Evolutionary conservation across 1,140 invertebrate genomes (phyloP).

Genomic region (Euborellia annulipes): DNA sequence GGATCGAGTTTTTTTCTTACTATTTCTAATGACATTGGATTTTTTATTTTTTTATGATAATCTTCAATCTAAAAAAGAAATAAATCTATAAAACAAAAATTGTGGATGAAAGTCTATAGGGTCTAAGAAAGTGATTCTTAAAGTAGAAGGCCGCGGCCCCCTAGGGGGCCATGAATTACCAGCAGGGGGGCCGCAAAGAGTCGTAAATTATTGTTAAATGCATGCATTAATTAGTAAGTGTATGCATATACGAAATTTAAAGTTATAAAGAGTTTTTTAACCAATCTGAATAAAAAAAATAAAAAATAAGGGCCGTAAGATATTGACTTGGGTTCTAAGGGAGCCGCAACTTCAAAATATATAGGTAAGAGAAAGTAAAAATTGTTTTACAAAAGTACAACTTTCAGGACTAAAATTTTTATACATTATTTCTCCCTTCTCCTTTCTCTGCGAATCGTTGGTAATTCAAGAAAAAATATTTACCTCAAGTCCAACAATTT

Average conservation of each 20-base stretch:
- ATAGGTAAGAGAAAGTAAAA: conserved; percentile 24
- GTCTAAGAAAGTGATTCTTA: conserved; percentile 1
- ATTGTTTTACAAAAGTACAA: conserved; percentile 3
- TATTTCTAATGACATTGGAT: conserved; percentile 69
- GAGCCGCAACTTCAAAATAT: background rate
- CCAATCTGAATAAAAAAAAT: background rate
- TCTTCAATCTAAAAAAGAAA: conserved; percentile 43
- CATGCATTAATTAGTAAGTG: too few species aligned
- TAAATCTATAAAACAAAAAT: conserved; percentile 1
- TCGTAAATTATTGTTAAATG: conserved; percentile 1
- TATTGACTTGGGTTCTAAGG: background rate
- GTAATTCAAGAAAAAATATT: conserved; percentile 19
- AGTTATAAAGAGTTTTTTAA: too few species aligned
- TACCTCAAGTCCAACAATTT: conserved; percentile 60
- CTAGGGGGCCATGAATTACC: background rate
- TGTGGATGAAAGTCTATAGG: too few species aligned
- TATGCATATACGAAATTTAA: too few species aligned
- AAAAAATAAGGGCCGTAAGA: background rate
- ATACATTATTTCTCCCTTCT: background rate
- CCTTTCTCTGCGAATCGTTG: background rate
- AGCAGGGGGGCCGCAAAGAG: background rate
- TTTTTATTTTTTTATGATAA: conserved; percentile 58
- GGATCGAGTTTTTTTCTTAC: conserved; percentile 63
- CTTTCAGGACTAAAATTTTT: background rate
- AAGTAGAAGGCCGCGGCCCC: background rate